These are phyloP conservation scores for Lasioglossum zephyrum DNA, from an alignment of 2,888 invertebrate genomes.

Conservation along the genomic window DNA sequence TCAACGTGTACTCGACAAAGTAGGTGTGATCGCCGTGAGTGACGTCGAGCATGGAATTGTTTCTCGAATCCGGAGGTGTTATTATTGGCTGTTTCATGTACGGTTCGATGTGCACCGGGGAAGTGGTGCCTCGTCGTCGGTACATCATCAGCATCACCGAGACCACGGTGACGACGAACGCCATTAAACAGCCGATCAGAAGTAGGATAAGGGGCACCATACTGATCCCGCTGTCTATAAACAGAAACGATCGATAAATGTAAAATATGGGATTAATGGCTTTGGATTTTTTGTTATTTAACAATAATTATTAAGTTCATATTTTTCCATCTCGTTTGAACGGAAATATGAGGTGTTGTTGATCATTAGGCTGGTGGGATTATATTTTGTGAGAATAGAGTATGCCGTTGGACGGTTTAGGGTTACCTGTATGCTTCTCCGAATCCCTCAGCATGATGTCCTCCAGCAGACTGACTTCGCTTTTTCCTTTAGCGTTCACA, in stretches of 20 bases:
- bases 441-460: slow-evolving; percentile 95
- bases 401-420: background rate
- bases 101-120: slow-evolving; percentile 83
- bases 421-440: slow-evolving; percentile 92
- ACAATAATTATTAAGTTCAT: no score
- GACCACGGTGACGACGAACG: slow-evolving; percentile 87
- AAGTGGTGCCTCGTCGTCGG: slow-evolving; percentile 86
- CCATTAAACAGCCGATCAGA: slow-evolving; percentile 88
- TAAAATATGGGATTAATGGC: no score
- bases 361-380: no score
- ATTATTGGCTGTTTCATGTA: slow-evolving; percentile 84
- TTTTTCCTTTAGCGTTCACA: slow-evolving; percentile 93
- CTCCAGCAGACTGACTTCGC: slow-evolving; percentile 92
- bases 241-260: background rate
- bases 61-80: slow-evolving; percentile 84
- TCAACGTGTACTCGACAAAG: slow-evolving; percentile 94
- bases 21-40: slow-evolving; percentile 93
- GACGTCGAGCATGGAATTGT: slow-evolving; percentile 89
- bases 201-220: slow-evolving; percentile 90
- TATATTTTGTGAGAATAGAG: no score
- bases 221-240: slow-evolving; percentile 88
- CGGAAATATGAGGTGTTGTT: no score
- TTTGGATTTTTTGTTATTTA: no score
- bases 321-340: no score
- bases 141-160: slow-evolving; percentile 88